Evolutionary conservation across 2,888 invertebrate genomes (phyloP).

Genomic region (Caenorhabditis drosophilae): DNA sequence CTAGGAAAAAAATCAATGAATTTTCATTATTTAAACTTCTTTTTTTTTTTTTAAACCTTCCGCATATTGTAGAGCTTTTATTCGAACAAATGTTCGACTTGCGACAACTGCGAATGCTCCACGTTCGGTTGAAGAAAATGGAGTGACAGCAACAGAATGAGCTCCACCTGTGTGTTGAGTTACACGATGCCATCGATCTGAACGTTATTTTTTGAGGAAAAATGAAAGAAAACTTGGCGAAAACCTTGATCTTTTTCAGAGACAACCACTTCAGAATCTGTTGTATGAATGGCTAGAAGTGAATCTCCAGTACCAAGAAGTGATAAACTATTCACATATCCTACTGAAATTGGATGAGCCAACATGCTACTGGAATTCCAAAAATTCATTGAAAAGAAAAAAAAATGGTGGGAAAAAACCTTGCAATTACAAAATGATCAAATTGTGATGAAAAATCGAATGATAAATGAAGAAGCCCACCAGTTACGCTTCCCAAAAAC

Average conservation of each 20-base stretch:
- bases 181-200: slow-evolving; percentile 50
- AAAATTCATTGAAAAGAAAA: neutral
- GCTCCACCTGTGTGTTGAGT: slow-evolving; percentile 45
- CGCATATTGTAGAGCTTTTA: slow-evolving; percentile 48
- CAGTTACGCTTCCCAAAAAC: slow-evolving; percentile 46
- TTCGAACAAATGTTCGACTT: slow-evolving; percentile 31
- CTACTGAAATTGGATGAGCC: slow-evolving; percentile 40
- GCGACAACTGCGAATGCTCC: slow-evolving; percentile 47
- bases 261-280: slow-evolving; percentile 42
- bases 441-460: slow-evolving; percentile 40
- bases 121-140: slow-evolving; percentile 33
- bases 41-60: too few relatives aligned
- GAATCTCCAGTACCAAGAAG: slow-evolving; percentile 41
- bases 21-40: neutral
- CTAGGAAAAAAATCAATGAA: slow-evolving; percentile 8
- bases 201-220: neutral
- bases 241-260: slow-evolving; percentile 43
- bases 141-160: slow-evolving; percentile 43
- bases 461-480: slow-evolving; percentile 44
- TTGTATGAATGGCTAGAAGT: slow-evolving; percentile 37
- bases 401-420: slow-evolving; percentile 5
- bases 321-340: slow-evolving; percentile 35
- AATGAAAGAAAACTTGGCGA: neutral
- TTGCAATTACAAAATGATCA: slow-evolving; percentile 40
- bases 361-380: slow-evolving; percentile 23